Conservation (phyloP, 2,113 vertebrate genomes). For the Gobio gobio region DNA sequence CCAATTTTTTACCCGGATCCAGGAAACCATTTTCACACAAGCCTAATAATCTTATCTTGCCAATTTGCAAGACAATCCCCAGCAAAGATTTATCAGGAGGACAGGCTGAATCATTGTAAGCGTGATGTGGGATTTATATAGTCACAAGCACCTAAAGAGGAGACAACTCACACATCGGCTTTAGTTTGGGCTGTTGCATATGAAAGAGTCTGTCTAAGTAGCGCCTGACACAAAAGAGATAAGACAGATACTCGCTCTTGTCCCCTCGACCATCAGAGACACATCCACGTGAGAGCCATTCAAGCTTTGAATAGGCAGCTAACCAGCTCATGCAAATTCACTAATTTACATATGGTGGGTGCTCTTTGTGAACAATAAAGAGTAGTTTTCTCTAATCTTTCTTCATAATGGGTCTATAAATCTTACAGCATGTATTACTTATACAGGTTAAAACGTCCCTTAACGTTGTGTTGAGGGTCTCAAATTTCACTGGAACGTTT, state of each 20-base stretch:
- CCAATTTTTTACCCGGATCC: neutral
- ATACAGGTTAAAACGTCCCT: neutral
- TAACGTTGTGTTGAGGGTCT: neutral
- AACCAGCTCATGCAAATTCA: slow-evolving; percentile 67
- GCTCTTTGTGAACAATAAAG: slow-evolving; percentile 10
- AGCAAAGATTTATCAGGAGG: slow-evolving; percentile 24
- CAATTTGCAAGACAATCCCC: slow-evolving; percentile 55
- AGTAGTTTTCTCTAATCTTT: slow-evolving; percentile 3
- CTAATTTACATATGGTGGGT: slow-evolving; percentile 63
- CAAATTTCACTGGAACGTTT: neutral
- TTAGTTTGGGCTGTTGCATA: slow-evolving; percentile 56
- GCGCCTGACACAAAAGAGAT: slow-evolving; percentile 51
- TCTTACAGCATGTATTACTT: neutral
- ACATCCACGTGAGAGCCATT: slow-evolving; percentile 30
- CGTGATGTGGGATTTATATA: slow-evolving; percentile 36
- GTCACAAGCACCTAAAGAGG: slow-evolving; percentile 60
- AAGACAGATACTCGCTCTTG: slow-evolving; percentile 47
- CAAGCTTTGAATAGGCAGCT: slow-evolving; percentile 49
- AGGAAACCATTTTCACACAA: slow-evolving; percentile 23
- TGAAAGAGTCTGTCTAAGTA: slow-evolving; percentile 58
- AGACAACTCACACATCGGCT: slow-evolving; percentile 51
- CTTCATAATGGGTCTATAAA: neutral
- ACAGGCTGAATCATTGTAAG: slow-evolving; percentile 37
- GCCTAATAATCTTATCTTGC: slow-evolving; percentile 19
- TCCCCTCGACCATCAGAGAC: slow-evolving; percentile 45